phyloP scores from a whole-genome alignment of 2,888 invertebrate species.

The Lithophane semibrunnea region DNA sequence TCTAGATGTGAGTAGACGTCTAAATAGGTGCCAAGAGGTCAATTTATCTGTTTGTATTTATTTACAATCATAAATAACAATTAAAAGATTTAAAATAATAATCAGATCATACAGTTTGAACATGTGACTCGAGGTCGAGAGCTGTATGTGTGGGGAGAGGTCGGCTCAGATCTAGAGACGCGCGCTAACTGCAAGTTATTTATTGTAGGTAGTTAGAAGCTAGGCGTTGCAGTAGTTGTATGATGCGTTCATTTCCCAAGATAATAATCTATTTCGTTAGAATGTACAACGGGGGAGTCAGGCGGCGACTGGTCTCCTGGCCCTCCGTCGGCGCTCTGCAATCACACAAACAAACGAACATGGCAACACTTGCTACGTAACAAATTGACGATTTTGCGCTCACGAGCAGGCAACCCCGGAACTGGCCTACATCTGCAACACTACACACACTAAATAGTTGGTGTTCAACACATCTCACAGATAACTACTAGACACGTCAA shows the following conservation, averaged over 20 bases:
- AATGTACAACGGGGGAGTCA: conserved; percentile 81
- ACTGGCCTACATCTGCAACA: conserved; percentile 88
- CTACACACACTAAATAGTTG: conserved; percentile 85
- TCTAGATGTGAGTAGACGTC: conserved; percentile 60
- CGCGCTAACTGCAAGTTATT: conserved; percentile 68
- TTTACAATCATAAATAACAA: conserved; percentile 59
- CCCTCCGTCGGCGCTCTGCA: conserved; percentile 81
- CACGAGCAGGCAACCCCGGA: conserved; percentile 82
- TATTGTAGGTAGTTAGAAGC: conserved; percentile 71
- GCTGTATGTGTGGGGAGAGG: conserved; percentile 11
- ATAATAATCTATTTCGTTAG: conserved; percentile 73
- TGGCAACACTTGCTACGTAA: conserved; percentile 84
- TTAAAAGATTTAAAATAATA: conserved; percentile 52
- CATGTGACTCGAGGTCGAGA: conserved; percentile 12
- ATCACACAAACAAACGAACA: conserved; percentile 88
- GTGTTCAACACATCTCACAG: conserved; percentile 69
- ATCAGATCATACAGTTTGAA: conserved; percentile 50
- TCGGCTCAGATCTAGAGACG: conserved; percentile 58
- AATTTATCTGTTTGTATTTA: conserved; percentile 50
- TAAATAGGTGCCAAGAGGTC: conserved; percentile 14
- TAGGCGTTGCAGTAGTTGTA: conserved; percentile 58
- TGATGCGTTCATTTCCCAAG: conserved; percentile 69
- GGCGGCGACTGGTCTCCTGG: conserved; percentile 74
- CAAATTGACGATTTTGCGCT: conserved; percentile 68
- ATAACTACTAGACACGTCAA: conserved; percentile 64